Base-by-base conservation (phyloP, 2,888 invertebrate genomes). In the Leptopterna dolabrata region DNA sequence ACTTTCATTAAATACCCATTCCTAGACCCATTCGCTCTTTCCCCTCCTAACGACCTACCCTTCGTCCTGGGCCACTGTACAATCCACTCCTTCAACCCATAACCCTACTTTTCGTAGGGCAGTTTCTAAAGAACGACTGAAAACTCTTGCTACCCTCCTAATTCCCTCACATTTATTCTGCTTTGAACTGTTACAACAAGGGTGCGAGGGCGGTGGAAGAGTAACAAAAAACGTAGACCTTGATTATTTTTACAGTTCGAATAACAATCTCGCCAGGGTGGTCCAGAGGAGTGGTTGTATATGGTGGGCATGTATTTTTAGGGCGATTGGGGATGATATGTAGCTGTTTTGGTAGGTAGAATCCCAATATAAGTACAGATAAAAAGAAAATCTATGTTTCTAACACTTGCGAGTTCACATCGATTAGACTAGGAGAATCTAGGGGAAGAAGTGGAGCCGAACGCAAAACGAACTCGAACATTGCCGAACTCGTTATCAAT, bases 1-100 rank as follows among this genome's bases (percentile, higher is more conserved):
- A 87, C 87, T 87, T 87, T 87, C 87, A 87, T 87, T 87, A 87
- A 87, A 87, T 87, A 87, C 87, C 81, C 87, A 87, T 87, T 87
- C 87, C 80, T 80, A 85, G 85, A 63, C 73, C 80, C 87, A 70
- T 86, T 87, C 80, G 30, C 87, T 87, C 87, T 80, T 78, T 70
- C 81, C 80, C 47, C 41, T 63, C 71, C 51, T 80, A 80, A 80
- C 80, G 87, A 80, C 78, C 76, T 70, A 19, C 47, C 71, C 29
- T 41, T n/a, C 63, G 36, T 51, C 76, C 29, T 14, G 3, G 29
- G 19, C 55, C 51, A 11, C 29, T 51, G 29, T 45, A n/a, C 43
- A 30, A 41, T 43, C 76, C 30, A 41, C 43, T 76, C 24, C 11
- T 76, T 30, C 76, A 36, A 36, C 76, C 29, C 43, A 41, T 76